A percentile compares a stretch with the other conserved stretches of the same genome.
These are phyloP conservation scores for Onychomys torridus DNA, from an alignment of 2,797 vertebrate genomes.

Conservation along the genomic window DNA sequence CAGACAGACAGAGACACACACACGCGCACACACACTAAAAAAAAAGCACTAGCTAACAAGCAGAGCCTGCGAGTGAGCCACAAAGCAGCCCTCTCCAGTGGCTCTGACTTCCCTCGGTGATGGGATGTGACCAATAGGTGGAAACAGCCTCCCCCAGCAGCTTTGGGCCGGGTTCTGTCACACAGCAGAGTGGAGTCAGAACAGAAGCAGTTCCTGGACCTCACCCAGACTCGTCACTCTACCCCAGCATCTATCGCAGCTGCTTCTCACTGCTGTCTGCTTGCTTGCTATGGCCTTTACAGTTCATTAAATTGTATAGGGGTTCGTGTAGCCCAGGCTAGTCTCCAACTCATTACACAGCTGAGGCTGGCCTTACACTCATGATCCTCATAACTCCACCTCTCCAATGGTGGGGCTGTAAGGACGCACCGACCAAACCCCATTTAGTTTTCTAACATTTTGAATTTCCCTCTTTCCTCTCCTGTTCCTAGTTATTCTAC, in stretches of 20 bases:
- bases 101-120: neutral
- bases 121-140: no score
- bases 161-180: neutral
- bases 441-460: conserved; percentile 21
- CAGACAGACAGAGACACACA: neutral
- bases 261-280: neutral
- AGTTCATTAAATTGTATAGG: neutral
- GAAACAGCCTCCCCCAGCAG: neutral
- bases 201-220: neutral
- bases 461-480: neutral
- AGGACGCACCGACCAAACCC: neutral
- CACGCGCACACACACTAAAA: neutral
- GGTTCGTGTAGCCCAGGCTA: neutral
- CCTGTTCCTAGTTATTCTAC: neutral
- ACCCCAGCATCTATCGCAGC: neutral
- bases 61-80: neutral
- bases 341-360: neutral
- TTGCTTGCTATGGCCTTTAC: neutral
- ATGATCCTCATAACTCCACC: neutral
- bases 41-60: no score
- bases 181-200: neutral
- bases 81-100: neutral
- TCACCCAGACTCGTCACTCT: neutral
- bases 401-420: neutral
- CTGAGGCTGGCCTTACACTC: neutral